Conservation (phyloP, 2,888 invertebrate genomes). For the Chromoteleia sp. region DNA sequence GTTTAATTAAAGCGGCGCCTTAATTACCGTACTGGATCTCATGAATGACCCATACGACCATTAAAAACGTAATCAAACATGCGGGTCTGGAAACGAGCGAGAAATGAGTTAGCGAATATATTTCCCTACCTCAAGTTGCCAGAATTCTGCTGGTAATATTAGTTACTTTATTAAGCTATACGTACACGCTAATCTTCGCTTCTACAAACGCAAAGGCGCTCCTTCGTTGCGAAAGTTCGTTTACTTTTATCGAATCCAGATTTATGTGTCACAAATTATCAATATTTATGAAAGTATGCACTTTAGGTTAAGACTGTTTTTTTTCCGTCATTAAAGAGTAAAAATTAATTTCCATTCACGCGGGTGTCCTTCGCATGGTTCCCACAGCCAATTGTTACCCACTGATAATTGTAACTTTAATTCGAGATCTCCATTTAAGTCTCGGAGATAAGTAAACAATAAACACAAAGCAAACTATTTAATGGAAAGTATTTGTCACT, state of each 20-base stretch:
- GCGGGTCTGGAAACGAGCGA: slow-evolving; percentile 15
- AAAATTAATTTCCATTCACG: slow-evolving; percentile 58
- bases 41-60: slow-evolving; percentile 20
- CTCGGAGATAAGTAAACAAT: slow-evolving; percentile 49
- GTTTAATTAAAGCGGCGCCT: slow-evolving; percentile 26
- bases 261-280: slow-evolving; percentile 18
- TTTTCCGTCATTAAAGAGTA: slow-evolving; percentile 41
- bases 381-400: slow-evolving; percentile 54
- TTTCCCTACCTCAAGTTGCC: slow-evolving; percentile 14
- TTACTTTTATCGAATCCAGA: neutral
- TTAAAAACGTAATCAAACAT: slow-evolving; percentile 29
- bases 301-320: slow-evolving; percentile 19
- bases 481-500: slow-evolving; percentile 38
- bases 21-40: slow-evolving; percentile 16
- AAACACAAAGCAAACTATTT: slow-evolving; percentile 22
- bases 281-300: slow-evolving; percentile 36
- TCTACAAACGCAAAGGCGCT: slow-evolving; percentile 8
- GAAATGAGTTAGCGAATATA: slow-evolving; percentile 13
- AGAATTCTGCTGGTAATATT: slow-evolving; percentile 27
- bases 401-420: slow-evolving; percentile 57
- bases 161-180: slow-evolving; percentile 8
- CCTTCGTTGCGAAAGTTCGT: slow-evolving; percentile 23
- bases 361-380: slow-evolving; percentile 66
- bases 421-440: slow-evolving; percentile 27
- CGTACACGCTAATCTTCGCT: slow-evolving; percentile 5